These are phyloP conservation scores for Drosophila siamana DNA, from an alignment of 2,888 invertebrate species.

Conservation along the genomic window DNA sequence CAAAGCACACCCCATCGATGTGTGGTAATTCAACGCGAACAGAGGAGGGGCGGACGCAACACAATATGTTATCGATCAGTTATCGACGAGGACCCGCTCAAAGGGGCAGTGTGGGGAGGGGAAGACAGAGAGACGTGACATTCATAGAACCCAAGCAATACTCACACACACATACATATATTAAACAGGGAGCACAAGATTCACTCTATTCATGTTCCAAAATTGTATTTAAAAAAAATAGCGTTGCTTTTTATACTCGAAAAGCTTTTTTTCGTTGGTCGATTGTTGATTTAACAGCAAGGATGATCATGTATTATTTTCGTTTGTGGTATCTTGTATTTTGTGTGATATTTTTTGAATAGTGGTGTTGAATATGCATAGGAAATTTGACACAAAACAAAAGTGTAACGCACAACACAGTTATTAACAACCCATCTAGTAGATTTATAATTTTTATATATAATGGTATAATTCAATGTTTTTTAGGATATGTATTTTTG, in stretches of 20 bases:
- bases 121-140: constrained; percentile 26
- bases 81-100: neutral
- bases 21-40: neutral
- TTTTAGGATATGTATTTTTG: constrained; percentile 10
- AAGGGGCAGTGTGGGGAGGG: neutral
- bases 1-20: neutral
- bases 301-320: no score
- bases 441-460: constrained; percentile 15
- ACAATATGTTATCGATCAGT: neutral
- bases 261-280: no score
- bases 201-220: neutral
- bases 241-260: neutral
- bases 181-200: neutral
- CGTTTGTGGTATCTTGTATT: no score
- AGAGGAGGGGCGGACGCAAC: neutral
- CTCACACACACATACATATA: constrained; percentile 14
- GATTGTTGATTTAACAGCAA: neutral
- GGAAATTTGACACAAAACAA: constrained; percentile 35
- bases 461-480: constrained; percentile 4
- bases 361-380: constrained; percentile 19
- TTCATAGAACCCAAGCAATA: constrained; percentile 36
- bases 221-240: constrained; percentile 7
- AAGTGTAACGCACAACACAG: constrained; percentile 55
- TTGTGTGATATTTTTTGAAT: neutral
- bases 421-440: constrained; percentile 51